Evolutionary conservation across 1,140 invertebrate genomes (phyloP).

Genomic region (Oryctes rhinoceros): DNA sequence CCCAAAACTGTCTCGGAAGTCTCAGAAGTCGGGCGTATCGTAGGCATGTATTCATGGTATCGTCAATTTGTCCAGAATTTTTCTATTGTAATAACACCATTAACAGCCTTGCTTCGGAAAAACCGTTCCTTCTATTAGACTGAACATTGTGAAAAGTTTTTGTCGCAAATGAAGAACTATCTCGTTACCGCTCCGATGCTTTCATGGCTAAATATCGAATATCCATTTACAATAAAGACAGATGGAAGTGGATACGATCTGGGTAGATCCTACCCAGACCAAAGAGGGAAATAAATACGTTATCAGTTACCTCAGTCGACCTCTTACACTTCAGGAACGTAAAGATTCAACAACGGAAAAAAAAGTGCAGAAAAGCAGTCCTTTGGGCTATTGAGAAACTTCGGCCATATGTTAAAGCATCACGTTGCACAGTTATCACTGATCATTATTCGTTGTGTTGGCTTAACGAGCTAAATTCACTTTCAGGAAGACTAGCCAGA

Average conservation of each 20-base stretch:
- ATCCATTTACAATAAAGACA: slow-evolving; percentile 40
- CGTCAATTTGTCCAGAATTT: too few relatives aligned
- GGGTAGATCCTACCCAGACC: slow-evolving; percentile 40
- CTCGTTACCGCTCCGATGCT: slow-evolving; percentile 43
- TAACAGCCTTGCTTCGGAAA: slow-evolving; percentile 33
- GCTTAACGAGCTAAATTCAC: slow-evolving; percentile 12
- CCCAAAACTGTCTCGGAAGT: slow-evolving; percentile 43
- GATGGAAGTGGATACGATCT: slow-evolving; percentile 41
- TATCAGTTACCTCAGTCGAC: neutral
- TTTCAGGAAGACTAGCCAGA: neutral
- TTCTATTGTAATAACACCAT: too few relatives aligned
- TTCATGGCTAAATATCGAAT: slow-evolving; percentile 45
- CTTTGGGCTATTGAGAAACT: slow-evolving; percentile 25
- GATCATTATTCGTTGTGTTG: slow-evolving; percentile 13
- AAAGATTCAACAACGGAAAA: slow-evolving; percentile 3
- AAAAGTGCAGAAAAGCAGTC: too few relatives aligned
- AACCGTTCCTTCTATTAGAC: neutral
- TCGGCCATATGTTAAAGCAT: slow-evolving; percentile 10
- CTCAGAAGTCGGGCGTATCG: slow-evolving; percentile 42
- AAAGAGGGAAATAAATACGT: neutral
- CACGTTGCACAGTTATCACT: slow-evolving; percentile 16
- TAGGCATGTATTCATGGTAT: neutral
- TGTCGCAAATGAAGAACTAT: slow-evolving; percentile 47
- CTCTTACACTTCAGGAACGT: neutral
- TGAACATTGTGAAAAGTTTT: slow-evolving; percentile 44